Percentiles rank a stretch among this genome's conserved stretches.
Conservation (phyloP, 2,113 vertebrate genomes). For the Penelope pileata region DNA sequence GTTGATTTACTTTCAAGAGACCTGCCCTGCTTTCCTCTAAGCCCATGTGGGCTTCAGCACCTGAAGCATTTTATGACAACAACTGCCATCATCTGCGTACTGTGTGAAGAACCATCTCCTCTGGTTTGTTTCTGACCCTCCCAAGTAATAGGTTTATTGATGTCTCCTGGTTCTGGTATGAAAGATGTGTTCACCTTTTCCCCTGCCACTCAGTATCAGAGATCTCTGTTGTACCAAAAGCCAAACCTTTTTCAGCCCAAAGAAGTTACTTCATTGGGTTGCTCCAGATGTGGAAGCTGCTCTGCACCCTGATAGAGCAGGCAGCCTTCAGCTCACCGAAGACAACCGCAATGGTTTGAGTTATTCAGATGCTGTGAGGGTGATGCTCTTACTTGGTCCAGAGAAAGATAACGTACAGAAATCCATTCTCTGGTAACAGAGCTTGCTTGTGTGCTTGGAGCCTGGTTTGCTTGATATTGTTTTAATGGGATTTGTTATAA, state of each 20-base stretch:
- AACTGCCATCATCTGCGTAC: neutral
- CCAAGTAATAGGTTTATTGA: neutral
- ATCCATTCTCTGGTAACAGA: neutral
- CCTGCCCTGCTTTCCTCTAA: neutral
- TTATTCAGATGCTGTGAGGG: neutral
- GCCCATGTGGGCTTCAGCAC: neutral
- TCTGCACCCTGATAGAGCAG: neutral
- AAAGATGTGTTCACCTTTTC: neutral
- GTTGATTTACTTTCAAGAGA: neutral
- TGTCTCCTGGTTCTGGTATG: neutral
- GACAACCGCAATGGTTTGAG: neutral
- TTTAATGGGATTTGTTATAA: neutral
- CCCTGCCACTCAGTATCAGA: fast-evolving
- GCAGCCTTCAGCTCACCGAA: neutral
- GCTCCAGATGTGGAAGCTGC: neutral
- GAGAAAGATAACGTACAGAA: neutral
- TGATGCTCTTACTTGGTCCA: neutral
- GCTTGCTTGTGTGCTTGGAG: neutral
- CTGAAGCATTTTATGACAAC: fast-evolving
- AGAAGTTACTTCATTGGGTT: neutral
- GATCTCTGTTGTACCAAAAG: neutral
- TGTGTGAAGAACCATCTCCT: neutral
- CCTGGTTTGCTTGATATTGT: neutral
- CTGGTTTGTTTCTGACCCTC: neutral
- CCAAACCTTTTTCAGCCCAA: neutral